phyloP scores from a whole-genome alignment of 2,888 invertebrate genomes.

The Tipula confusa region DNA sequence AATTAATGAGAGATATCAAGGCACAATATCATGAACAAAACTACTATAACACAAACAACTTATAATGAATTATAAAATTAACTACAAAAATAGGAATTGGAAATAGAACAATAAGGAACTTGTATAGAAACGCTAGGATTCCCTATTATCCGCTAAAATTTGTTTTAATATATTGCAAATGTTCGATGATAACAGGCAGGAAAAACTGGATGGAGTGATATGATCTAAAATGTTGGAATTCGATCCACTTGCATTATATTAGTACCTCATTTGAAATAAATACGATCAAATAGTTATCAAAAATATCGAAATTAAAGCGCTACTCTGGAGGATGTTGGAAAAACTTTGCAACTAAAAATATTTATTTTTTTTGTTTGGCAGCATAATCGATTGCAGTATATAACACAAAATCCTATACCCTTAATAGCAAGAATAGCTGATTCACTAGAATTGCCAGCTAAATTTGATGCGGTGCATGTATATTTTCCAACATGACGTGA shows the following conservation, averaged over 20 bases:
- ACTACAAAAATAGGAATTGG: neutral
- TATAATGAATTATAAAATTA: neutral
- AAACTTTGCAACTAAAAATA: conserved; percentile 25
- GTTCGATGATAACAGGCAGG: neutral
- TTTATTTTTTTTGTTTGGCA: neutral
- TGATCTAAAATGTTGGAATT: neutral
- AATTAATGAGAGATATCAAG: neutral
- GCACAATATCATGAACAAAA: neutral
- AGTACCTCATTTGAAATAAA: neutral
- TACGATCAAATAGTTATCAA: neutral
- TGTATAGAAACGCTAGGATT: neutral
- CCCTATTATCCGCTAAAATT: neutral
- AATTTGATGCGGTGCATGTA: conserved; percentile 56
- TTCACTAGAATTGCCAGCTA: conserved; percentile 54
- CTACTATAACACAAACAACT: conserved; percentile 3
- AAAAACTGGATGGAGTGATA: neutral
- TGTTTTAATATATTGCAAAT: neutral
- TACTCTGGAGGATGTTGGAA: neutral
- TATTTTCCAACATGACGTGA: conserved; percentile 60
- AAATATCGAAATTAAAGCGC: neutral
- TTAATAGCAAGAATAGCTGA: conserved; percentile 56
- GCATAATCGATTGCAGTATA: neutral
- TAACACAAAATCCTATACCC: conserved; percentile 50
- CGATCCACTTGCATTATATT: neutral
- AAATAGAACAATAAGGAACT: neutral